Evolutionary conservation across 2,888 invertebrate species (phyloP), one percentile per base, ranked within the genome.

Genomic region (Aethes cnicana): DNA sequence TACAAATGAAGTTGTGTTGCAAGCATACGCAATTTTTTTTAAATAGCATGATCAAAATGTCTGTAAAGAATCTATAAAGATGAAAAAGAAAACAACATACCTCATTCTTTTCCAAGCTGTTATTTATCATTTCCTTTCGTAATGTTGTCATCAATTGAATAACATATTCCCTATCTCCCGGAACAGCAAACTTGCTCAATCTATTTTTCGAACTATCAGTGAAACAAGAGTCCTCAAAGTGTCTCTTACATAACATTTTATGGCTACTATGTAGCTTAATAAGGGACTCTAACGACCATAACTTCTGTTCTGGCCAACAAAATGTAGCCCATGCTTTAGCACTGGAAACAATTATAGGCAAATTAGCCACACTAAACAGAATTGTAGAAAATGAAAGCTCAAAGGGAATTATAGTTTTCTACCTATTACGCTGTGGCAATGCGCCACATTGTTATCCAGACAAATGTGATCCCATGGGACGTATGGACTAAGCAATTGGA

Each of bases 211-310:
- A 6, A 28, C 18, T 28, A 20, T 28, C 28, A 28, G 17, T 26
- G 17, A 9, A 42, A 18, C 28, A 42, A 17, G 41, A 42, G 18
- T 42, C 28, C 11, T 28, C n/a, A n/a, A 42, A 42, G 28, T 42
- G 41, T 9, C 28, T 42, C 8, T 9, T 11, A 9, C 41, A 42
- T 42, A 42, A 9, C 1, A 42, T 7, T 18, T 42, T 43, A 21
- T 7, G 7, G 2, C 8, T 20, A 21, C 32, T 30, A 14, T 32
- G 20, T 7, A 32, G 20, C 5, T 8, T 4, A 30, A 21, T 8
- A 8, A 43, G 21, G 5, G 30, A 30, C 4, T 43, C 30, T 6
- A 32, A 11, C n/a, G 43, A 43, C 18, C 21, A 32, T 32, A 30
- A 43, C 12, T 43, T 21, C 14, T 32, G 21, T 5, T 32, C 32